Evolutionary conservation across 2,113 vertebrate genomes (phyloP).

Genomic region (Osmerus mordax): DNA sequence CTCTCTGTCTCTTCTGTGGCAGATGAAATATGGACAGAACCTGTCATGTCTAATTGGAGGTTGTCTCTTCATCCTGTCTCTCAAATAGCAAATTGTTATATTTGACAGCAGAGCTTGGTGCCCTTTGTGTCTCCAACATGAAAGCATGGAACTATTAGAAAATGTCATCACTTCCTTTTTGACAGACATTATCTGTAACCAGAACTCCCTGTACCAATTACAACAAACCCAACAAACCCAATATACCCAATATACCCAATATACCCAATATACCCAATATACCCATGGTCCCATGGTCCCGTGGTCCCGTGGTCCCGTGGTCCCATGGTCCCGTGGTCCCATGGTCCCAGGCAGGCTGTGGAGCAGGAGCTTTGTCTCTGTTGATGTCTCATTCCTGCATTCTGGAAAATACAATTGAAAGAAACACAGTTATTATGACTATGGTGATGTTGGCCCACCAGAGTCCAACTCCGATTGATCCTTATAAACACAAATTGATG

Average conservation of each 20-base stretch:
- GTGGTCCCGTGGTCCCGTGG: too few species aligned
- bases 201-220: not conserved
- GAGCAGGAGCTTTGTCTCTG: too few species aligned
- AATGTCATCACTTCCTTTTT: not conserved
- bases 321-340: too few species aligned
- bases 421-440: too few species aligned
- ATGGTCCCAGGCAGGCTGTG: too few species aligned
- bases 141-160: not conserved
- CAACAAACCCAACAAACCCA: not conserved
- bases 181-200: not conserved
- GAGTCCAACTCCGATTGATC: not conserved
- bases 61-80: conserved; percentile 31
- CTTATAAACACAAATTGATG: conserved; percentile 3
- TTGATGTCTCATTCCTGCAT: too few species aligned
- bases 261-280: too few species aligned
- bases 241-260: too few species aligned
- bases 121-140: not conserved
- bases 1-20: not conserved
- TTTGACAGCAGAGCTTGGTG: conserved; percentile 1
- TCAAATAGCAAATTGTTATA: conserved; percentile 17
- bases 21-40: conserved; percentile 28
- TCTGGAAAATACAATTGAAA: too few species aligned
- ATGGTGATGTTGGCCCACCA: too few species aligned
- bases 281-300: too few species aligned
- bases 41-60: conserved; percentile 43